A percentile compares a stretch with the other conserved stretches of the same genome.
These are phyloP conservation scores for Alosa alosa DNA, from an alignment of 2,113 vertebrate genomes.

Conservation along the genomic window DNA sequence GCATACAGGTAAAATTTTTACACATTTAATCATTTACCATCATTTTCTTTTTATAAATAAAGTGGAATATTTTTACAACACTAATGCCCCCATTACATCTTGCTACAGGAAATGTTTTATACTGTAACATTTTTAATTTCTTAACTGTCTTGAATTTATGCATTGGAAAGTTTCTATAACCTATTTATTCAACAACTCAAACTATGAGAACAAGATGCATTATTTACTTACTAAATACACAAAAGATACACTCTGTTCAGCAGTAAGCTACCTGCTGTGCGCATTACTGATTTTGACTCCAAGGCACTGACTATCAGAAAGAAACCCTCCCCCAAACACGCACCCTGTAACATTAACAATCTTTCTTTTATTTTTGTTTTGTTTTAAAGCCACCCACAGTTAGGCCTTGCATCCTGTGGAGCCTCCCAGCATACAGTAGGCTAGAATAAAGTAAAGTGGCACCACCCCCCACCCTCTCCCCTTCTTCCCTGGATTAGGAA, in stretches of 20 bases:
- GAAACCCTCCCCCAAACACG: not conserved
- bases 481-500: conserved; percentile 46
- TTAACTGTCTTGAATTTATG: not conserved
- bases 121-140: not conserved
- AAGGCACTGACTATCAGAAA: not conserved
- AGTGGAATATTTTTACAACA: not conserved
- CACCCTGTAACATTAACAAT: not conserved
- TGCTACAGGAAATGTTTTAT: not conserved
- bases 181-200: not conserved
- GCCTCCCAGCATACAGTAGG: conserved; percentile 47
- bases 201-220: too few species aligned
- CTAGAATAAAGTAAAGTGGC: not conserved
- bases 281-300: not conserved
- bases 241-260: not conserved
- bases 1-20: not conserved
- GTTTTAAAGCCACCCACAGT: conserved; percentile 35
- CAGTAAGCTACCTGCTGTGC: not conserved
- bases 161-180: not conserved
- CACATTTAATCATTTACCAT: not conserved
- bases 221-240: not conserved
- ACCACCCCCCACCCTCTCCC: conserved; percentile 18
- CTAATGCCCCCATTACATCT: not conserved
- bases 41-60: not conserved
- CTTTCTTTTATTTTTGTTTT: not conserved
- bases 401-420: conserved; percentile 33